A percentile compares a stretch with the other conserved stretches of the same genome.
These are phyloP conservation scores for Zeugodacus cucurbitae DNA, from an alignment of 1,140 invertebrate species.

Conservation along the genomic window DNA sequence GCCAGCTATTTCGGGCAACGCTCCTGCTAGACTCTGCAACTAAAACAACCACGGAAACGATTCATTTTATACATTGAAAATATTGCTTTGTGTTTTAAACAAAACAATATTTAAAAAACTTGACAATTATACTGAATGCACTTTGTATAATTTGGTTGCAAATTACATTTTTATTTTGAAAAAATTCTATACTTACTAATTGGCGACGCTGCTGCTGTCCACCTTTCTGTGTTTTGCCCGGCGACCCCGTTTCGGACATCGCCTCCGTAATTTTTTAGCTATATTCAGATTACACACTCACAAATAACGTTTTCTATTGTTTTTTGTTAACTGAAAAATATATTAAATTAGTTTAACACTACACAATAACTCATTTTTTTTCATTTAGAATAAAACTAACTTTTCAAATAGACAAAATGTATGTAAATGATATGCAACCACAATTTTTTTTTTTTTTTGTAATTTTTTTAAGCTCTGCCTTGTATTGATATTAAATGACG, in stretches of 20 bases:
- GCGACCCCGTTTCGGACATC: conserved; percentile 66
- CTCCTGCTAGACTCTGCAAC: neutral
- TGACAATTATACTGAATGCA: neutral
- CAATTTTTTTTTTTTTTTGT: neutral
- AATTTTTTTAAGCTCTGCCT: neutral
- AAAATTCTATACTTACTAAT: conserved; percentile 55
- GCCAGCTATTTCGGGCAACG: conserved; percentile 27
- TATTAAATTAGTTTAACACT: neutral
- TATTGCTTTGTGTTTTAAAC: neutral
- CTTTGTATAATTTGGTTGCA: neutral
- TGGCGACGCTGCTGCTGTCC: conserved; percentile 63
- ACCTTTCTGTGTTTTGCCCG: conserved; percentile 63
- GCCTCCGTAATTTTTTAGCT: conserved; percentile 48
- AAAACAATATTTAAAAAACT: neutral
- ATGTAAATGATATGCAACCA: neutral
- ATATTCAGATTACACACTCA: conserved; percentile 17
- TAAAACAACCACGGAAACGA: neutral
- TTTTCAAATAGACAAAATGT: neutral
- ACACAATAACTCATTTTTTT: neutral
- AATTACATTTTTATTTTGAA: neutral
- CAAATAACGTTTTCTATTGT: conserved; percentile 44
- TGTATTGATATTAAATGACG: conserved; percentile 16
- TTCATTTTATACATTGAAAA: neutral
- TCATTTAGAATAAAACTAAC: neutral
- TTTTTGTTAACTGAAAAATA: conserved; percentile 22